Evolutionary conservation across 2,113 vertebrate species (phyloP).

Genomic region (Rhinoptilus africanus): DNA sequence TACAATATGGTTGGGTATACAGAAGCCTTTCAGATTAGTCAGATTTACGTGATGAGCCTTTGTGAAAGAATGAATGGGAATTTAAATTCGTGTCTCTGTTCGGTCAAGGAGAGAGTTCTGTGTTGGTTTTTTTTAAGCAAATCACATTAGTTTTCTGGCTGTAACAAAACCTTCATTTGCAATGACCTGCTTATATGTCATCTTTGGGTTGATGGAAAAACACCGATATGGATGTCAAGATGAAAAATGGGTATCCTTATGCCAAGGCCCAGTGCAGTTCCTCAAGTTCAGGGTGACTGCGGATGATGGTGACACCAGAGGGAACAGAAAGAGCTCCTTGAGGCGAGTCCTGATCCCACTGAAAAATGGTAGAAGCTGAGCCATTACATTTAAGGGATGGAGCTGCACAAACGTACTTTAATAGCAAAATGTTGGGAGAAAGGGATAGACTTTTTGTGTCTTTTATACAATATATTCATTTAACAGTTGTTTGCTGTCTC

Average conservation of each 20-base stretch:
- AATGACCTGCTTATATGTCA: neutral
- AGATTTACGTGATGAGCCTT: neutral
- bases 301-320: neutral
- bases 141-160: neutral
- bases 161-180: neutral
- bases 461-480: neutral
- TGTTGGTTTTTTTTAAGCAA: neutral
- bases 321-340: neutral
- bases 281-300: rapidly evolving
- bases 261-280: neutral
- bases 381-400: neutral
- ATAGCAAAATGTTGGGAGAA: neutral
- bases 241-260: neutral
- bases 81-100: neutral
- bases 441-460: neutral
- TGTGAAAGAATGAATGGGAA: neutral
- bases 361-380: neutral
- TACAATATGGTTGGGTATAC: neutral
- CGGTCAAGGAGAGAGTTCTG: neutral
- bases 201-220: neutral
- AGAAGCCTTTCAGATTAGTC: neutral
- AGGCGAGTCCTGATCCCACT: neutral
- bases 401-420: neutral
- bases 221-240: neutral
- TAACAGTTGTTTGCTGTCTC: neutral